phyloP scores from a whole-genome alignment of 2,113 vertebrate genomes.

The Siniperca knerii region DNA sequence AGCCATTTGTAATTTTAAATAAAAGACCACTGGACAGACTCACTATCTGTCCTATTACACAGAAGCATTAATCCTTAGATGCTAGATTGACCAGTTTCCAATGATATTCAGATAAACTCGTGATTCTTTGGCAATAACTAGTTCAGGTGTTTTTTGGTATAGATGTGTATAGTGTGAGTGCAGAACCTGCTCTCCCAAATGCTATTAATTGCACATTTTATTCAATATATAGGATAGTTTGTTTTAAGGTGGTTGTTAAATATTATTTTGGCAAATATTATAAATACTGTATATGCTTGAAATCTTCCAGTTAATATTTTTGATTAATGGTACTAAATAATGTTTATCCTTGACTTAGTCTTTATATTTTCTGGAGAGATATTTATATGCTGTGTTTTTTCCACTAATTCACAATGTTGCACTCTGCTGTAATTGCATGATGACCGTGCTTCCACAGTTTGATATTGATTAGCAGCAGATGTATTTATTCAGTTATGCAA shows the following conservation, averaged over 20 bases:
- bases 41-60: conserved; percentile 16
- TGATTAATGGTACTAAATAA: conserved; percentile 77
- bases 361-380: conserved; percentile 72
- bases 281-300: conserved; percentile 75
- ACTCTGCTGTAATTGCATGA: conserved; percentile 74
- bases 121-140: conserved; percentile 69
- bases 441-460: conserved; percentile 66
- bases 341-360: conserved; percentile 66
- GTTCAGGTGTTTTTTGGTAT: conserved; percentile 50
- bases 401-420: conserved; percentile 68
- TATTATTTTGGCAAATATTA: conserved; percentile 68
- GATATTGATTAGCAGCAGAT: conserved; percentile 74
- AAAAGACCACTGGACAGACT: conserved; percentile 50
- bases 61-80: conserved; percentile 23
- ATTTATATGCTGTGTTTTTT: conserved; percentile 74
- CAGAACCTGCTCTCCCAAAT: conserved; percentile 63
- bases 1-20: conserved; percentile 5
- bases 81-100: conserved; percentile 32
- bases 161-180: conserved; percentile 53
- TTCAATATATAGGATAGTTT: conserved; percentile 61
- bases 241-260: conserved; percentile 66
- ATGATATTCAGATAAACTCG: conserved; percentile 33
- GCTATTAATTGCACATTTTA: conserved; percentile 77
- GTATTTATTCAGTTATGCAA: conserved; percentile 85
- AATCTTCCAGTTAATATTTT: conserved; percentile 67